A percentile compares a stretch with the other conserved stretches of the same genome.
These are phyloP conservation scores for Morpho helenor DNA, from an alignment of 2,888 invertebrate species.

Conservation along the genomic window DNA sequence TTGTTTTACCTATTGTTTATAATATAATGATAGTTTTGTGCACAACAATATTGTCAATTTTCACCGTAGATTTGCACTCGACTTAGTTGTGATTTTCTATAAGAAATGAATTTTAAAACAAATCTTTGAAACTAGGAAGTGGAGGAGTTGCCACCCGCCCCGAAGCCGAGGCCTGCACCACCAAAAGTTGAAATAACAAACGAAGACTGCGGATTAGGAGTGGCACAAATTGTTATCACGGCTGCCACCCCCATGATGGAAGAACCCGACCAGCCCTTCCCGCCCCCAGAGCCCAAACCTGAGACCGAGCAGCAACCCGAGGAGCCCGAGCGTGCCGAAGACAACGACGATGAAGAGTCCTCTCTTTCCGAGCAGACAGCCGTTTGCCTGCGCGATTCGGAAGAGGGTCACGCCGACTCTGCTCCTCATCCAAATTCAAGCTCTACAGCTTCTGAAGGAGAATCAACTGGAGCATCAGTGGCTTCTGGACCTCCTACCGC, in stretches of 20 bases:
- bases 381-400: slow-evolving; percentile 63
- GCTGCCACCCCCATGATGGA: slow-evolving; percentile 96
- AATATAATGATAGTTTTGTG: no score
- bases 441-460: slow-evolving; percentile 83
- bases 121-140: slow-evolving; percentile 28
- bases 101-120: neutral
- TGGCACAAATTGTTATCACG: slow-evolving; percentile 94
- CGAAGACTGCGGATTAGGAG: slow-evolving; percentile 85
- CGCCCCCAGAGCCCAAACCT: slow-evolving; percentile 72
- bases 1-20: neutral
- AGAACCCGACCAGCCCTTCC: slow-evolving; percentile 89
- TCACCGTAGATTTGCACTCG: no score
- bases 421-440: slow-evolving; percentile 80
- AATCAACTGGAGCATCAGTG: slow-evolving; percentile 80
- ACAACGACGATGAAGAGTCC: slow-evolving; percentile 66
- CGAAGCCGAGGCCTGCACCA: slow-evolving; percentile 44
- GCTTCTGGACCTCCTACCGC: slow-evolving; percentile 77
- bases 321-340: slow-evolving; percentile 39
- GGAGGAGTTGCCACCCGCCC: slow-evolving; percentile 36
- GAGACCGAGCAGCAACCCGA: slow-evolving; percentile 33
- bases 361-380: slow-evolving; percentile 72
- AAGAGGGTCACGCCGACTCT: slow-evolving; percentile 78
- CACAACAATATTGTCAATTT: no score
- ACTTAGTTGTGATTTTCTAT: no score
- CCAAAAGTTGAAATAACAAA: slow-evolving; percentile 61